Percentiles rank a stretch among this genome's conserved stretches.
Evolutionary conservation across 2,113 vertebrate genomes (phyloP).

Genomic region (Platycercus adscitus): DNA sequence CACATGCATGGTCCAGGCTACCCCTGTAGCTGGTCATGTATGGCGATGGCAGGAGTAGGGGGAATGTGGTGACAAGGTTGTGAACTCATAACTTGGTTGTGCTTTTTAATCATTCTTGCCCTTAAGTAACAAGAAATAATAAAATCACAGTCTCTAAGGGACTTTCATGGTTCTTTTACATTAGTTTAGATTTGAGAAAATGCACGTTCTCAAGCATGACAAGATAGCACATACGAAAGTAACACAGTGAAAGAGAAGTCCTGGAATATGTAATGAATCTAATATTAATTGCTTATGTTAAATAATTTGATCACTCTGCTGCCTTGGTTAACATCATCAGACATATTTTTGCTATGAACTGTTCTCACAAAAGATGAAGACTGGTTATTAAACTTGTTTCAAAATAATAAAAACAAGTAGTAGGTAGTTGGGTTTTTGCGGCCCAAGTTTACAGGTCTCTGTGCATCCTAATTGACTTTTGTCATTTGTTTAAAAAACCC

Average conservation of each 20-base stretch:
- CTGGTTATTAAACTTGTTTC: not conserved
- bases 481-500: not conserved
- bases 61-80: too few relatives aligned
- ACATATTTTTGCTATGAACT: not conserved
- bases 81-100: rapidly evolving
- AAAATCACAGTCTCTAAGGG: not conserved
- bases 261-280: not conserved
- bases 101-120: not conserved
- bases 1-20: rapidly evolving
- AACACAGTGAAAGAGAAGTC: not conserved
- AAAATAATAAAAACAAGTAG: not conserved
- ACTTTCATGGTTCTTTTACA: not conserved
- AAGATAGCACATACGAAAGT: not conserved
- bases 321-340: not conserved
- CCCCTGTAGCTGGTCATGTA: rapidly evolving
- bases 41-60: not conserved
- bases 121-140: not conserved
- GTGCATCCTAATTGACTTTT: not conserved
- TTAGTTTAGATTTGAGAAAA: not conserved
- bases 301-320: not conserved
- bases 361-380: not conserved
- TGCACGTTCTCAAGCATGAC: not conserved
- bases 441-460: not conserved
- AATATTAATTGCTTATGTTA: not conserved
- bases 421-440: not conserved